Evolutionary conservation across 2,797 vertebrate species (phyloP), one percentile per base, ranked within the genome.

Genomic region (Enteromius treurensis): DNA sequence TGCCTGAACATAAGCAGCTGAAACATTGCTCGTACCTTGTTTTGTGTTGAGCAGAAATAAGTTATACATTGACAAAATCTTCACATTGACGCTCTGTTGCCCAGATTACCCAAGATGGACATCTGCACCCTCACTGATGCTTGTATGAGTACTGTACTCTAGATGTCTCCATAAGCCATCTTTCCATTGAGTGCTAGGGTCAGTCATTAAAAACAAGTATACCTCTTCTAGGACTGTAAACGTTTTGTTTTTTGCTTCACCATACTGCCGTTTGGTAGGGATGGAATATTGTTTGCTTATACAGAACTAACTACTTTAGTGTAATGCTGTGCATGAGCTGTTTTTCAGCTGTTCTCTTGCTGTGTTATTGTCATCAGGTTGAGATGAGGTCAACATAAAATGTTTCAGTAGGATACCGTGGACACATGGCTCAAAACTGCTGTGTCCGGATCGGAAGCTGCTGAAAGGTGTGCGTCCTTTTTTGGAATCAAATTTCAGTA

Each of bases 111-210:
- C 17, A 51, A 19, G 32, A 37, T 53, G 32, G 8, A 53, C 29
- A 79, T 13, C 40, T 60, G 5, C n/a, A n/a, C 49, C 49, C 3
- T 70, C 3, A 14, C n/a, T 70, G 17, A 0, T 65, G n/a, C 42
- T 75, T 53, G 60, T 65, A 23, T 74, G 7, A 77, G 23, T 34
- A 32, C 73, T 68, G 49, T 10, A 69, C 74, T 83, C 74, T 77
- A 83, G 81, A 83, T 77, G 74, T 83, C 64, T 45, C 73, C 71
- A 76, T 76, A 67, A 76, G 58, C 71, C 71, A 76, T 58, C 32
- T 82, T 75, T 82, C 70, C 60, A 6, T 14, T 65, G 58, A 29
- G 10, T 21, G 26, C 58, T 65, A 8, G 15, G 58, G 21, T 74
- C 58, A 74, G 40, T 75, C 32, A 40, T 40, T 65, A 75, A 62